Conservation (phyloP, 1,140 invertebrate genomes). For the Bombus difficillimus region DNA sequence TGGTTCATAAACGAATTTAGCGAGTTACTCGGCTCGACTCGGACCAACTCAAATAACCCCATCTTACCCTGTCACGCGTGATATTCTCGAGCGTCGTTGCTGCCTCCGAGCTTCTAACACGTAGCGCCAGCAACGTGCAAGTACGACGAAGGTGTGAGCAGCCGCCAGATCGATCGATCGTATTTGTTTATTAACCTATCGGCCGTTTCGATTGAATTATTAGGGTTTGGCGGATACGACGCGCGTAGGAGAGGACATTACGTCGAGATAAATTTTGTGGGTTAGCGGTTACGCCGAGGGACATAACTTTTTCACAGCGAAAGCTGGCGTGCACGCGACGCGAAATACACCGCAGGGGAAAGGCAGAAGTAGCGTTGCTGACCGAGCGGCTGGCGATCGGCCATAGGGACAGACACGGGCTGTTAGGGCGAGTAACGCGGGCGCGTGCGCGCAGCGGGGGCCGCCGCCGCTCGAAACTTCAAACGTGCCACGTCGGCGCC, state of each 20-base stretch:
- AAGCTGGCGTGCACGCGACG: neutral
- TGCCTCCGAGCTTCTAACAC: no score
- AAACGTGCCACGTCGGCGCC: slow-evolving; percentile 50
- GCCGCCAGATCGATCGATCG: slow-evolving; percentile 5
- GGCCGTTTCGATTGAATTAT: slow-evolving; percentile 1
- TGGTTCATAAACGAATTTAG: no score
- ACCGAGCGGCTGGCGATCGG: slow-evolving; percentile 62
- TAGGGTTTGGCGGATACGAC: neutral
- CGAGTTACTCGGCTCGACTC: no score
- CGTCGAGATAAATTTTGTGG: slow-evolving; percentile 41
- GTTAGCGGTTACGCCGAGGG: neutral
- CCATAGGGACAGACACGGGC: neutral
- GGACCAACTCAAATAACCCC: no score
- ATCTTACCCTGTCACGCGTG: no score
- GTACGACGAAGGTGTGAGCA: neutral
- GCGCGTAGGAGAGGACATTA: neutral
- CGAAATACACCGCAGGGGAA: slow-evolving; percentile 10
- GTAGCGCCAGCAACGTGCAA: no score
- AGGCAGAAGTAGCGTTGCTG: slow-evolving; percentile 67
- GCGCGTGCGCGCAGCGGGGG: slow-evolving; percentile 59
- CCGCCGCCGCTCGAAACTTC: slow-evolving; percentile 33
- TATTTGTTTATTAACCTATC: slow-evolving; percentile 31
- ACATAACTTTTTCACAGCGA: slow-evolving; percentile 30
- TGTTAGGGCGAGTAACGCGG: neutral
- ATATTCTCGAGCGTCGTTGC: no score